Conservation (phyloP, 2,797 vertebrate genomes). For the Fundulus diaphanus region DNA sequence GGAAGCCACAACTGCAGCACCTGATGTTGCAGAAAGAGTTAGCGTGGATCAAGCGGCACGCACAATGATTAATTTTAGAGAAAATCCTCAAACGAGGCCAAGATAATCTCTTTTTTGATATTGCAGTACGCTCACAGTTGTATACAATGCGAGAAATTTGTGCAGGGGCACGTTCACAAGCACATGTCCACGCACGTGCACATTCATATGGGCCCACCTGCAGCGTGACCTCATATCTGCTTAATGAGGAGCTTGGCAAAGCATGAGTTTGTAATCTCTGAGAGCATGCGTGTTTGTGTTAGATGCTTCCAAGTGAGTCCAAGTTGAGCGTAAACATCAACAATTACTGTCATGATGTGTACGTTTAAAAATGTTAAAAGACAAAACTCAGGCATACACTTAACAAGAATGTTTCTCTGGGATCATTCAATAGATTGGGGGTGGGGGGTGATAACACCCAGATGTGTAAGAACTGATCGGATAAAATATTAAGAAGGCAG, state of each 20-base stretch:
- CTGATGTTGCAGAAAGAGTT: slow-evolving; percentile 39
- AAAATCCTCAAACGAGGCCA: slow-evolving; percentile 65
- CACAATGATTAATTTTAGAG: slow-evolving; percentile 67
- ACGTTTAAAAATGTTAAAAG: not conserved
- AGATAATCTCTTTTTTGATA: slow-evolving; percentile 76
- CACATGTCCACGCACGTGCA: slow-evolving; percentile 23
- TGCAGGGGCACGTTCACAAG: slow-evolving; percentile 23
- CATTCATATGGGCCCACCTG: slow-evolving; percentile 48
- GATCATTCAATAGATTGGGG: not conserved
- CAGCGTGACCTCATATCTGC: slow-evolving; percentile 68
- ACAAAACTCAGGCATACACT: not conserved
- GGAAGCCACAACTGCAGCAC: slow-evolving; percentile 23
- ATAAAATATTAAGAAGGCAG: not conserved
- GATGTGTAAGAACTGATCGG: not conserved
- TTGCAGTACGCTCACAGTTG: slow-evolving; percentile 40
- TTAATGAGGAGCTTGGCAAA: slow-evolving; percentile 68
- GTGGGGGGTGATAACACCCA: not conserved
- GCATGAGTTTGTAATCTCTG: slow-evolving; percentile 26
- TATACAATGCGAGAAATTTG: slow-evolving; percentile 36
- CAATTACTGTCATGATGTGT: slow-evolving; percentile 20
- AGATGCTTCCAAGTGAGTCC: slow-evolving; percentile 40
- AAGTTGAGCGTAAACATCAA: slow-evolving; percentile 40
- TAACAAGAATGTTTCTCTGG: not conserved
- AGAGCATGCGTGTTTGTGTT: slow-evolving; percentile 34
- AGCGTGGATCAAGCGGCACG: slow-evolving; percentile 54